Evolutionary conservation across 1,140 invertebrate species (phyloP).

Genomic region (Drosophila persimilis): DNA sequence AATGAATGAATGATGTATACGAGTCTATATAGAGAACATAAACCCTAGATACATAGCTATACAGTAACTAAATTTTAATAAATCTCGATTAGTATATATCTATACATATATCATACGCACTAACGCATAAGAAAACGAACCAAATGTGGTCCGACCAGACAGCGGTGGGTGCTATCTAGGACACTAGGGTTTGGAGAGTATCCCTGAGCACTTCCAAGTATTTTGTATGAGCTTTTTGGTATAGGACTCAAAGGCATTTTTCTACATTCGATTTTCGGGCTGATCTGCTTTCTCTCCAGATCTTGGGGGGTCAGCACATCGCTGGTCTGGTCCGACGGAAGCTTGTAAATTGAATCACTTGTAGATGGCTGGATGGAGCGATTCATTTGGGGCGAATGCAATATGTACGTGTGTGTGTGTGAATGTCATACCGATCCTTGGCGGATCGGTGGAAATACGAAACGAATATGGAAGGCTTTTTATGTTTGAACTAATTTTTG

Average conservation of each 20-base stretch:
- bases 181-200: too few relatives aligned
- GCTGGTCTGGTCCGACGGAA: conserved; percentile 14
- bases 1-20: conserved; percentile 71
- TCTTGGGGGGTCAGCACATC: too few relatives aligned
- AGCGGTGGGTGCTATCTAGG: conserved; percentile 2
- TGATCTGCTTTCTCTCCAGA: neutral
- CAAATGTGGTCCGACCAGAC: conserved; percentile 44
- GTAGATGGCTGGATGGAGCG: neutral
- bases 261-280: conserved; percentile 9
- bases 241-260: neutral
- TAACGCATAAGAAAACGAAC: conserved; percentile 65
- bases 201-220: conserved; percentile 25
- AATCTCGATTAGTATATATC: conserved; percentile 41
- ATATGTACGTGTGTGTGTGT: conserved; percentile 21
- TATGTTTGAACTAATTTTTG: conserved; percentile 67
- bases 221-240: conserved; percentile 45
- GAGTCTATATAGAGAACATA: conserved; percentile 72
- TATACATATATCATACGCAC: conserved; percentile 39
- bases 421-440: conserved; percentile 15
- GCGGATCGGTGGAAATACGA: conserved; percentile 21
- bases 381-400: conserved; percentile 26
- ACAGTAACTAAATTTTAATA: conserved; percentile 69
- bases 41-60: conserved; percentile 66
- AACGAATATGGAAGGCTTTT: conserved; percentile 53
- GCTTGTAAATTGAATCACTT: conserved; percentile 62